phyloP scores from a whole-genome alignment of 2,113 vertebrate species.

The Turdus rufiventris region DNA sequence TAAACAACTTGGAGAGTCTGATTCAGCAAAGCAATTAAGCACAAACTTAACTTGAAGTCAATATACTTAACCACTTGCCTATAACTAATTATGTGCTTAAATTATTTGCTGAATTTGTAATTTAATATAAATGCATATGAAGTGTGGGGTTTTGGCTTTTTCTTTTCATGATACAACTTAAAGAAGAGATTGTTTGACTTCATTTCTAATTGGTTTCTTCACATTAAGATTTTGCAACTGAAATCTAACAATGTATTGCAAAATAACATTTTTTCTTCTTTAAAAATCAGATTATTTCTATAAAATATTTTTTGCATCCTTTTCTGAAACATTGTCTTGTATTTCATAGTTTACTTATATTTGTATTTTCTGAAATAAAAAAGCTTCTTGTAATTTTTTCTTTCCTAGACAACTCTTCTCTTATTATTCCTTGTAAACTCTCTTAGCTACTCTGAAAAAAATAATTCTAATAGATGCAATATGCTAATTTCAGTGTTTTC shows the following conservation, averaged over 20 bases:
- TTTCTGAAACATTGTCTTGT: not conserved
- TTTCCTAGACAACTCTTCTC: not conserved
- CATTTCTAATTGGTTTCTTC: not conserved
- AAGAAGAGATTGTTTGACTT: not conserved
- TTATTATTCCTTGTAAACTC: not conserved
- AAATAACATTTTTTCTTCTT: not conserved
- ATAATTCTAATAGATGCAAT: not conserved
- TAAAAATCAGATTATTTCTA: not conserved
- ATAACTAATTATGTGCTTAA: conserved; percentile 19
- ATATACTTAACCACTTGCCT: not conserved
- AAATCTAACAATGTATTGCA: not conserved
- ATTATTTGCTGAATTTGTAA: not conserved
- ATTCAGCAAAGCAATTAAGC: conserved; percentile 8
- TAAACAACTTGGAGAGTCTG: not conserved
- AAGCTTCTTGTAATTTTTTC: not conserved
- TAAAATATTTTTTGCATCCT: not conserved
- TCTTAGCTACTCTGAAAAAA: not conserved
- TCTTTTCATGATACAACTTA: not conserved
- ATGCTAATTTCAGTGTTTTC: not conserved
- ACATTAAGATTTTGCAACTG: not conserved
- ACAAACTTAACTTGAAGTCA: not conserved
- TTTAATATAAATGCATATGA: conserved; percentile 3
- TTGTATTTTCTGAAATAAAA: not conserved
- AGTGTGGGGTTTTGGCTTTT: not conserved
- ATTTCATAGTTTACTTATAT: not conserved